These are phyloP conservation scores for Amblyopsis hoosieri DNA, from an alignment of 2,797 vertebrate genomes.

Conservation along the genomic window DNA sequence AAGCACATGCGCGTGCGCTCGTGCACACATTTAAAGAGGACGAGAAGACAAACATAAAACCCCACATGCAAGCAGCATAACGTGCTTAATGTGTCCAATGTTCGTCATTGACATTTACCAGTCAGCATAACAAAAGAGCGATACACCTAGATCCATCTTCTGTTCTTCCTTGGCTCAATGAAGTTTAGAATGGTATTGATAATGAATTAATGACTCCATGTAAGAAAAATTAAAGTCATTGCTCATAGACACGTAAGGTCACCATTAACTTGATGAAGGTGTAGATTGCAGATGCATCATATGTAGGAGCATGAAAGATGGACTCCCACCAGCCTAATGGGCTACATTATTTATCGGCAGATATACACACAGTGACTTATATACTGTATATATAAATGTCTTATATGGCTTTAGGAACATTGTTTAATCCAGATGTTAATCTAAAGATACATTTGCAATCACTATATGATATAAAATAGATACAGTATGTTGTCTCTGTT, in stretches of 20 bases:
- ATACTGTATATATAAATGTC: too few relatives aligned
- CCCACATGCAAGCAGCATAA: slow-evolving; percentile 29
- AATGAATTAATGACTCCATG: slow-evolving; percentile 43
- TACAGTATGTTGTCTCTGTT: background rate
- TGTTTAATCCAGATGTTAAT: slow-evolving; percentile 15
- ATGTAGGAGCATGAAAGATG: slow-evolving; percentile 63
- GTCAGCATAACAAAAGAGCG: slow-evolving; percentile 42
- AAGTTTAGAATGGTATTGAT: slow-evolving; percentile 54
- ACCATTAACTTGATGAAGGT: slow-evolving; percentile 74
- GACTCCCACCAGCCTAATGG: slow-evolving; percentile 62
- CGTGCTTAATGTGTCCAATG: slow-evolving; percentile 43
- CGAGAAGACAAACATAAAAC: slow-evolving; percentile 29
- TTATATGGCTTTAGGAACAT: too few relatives aligned
- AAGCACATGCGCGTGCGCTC: slow-evolving; percentile 19
- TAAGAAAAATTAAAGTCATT: slow-evolving; percentile 62
- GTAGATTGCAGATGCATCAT: slow-evolving; percentile 70
- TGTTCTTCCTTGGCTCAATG: slow-evolving; percentile 36
- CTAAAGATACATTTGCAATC: slow-evolving; percentile 30
- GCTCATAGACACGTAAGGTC: slow-evolving; percentile 65
- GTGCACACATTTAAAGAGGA: slow-evolving; percentile 53
- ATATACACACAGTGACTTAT: slow-evolving; percentile 23
- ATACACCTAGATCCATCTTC: slow-evolving; percentile 18
- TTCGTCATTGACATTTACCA: slow-evolving; percentile 46
- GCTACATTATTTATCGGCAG: slow-evolving; percentile 61
- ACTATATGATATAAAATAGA: slow-evolving; percentile 5